Percentiles rank a stretch among this genome's conserved stretches.
These are phyloP conservation scores for Cynocephalus volans DNA, from an alignment of 2,113 vertebrate genomes.

Conservation along the genomic window DNA sequence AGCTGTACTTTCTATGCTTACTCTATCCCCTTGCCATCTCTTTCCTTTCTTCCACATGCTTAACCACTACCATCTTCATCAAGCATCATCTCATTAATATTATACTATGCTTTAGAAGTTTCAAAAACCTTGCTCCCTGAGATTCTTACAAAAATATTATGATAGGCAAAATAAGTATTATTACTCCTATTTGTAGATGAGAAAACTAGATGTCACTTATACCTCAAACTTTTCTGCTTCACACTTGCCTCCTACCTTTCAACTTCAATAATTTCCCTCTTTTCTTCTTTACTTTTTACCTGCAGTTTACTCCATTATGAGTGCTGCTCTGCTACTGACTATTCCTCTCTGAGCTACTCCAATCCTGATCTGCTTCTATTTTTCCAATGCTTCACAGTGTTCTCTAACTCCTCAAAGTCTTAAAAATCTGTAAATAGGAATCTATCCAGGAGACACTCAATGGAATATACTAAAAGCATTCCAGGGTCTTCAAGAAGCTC, in stretches of 20 bases:
- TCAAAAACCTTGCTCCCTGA: background rate
- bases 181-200: background rate
- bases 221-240: conserved; percentile 29
- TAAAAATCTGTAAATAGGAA: conserved; percentile 8
- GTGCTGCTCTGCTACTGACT: background rate
- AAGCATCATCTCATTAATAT: background rate
- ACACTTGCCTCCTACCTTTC: background rate
- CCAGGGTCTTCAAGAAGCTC: background rate
- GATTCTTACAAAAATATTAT: conserved; percentile 22
- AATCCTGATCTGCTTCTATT: background rate
- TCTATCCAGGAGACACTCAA: background rate
- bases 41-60: conserved; percentile 9
- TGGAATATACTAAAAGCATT: background rate
- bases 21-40: background rate
- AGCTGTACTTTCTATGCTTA: background rate
- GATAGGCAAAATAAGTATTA: background rate
- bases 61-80: conserved; percentile 1
- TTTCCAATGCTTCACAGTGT: conserved; percentile 3
- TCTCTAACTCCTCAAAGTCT: conserved; percentile 25
- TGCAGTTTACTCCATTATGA: background rate
- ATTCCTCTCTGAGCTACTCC: background rate
- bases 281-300: background rate
- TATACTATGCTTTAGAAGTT: background rate
- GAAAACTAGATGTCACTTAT: background rate
- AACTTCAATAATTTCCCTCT: conserved; percentile 27